Percentiles rank a stretch among this genome's conserved stretches.
phyloP scores from a whole-genome alignment of 2,797 vertebrate genomes.

The Takifugu ocellatus region DNA sequence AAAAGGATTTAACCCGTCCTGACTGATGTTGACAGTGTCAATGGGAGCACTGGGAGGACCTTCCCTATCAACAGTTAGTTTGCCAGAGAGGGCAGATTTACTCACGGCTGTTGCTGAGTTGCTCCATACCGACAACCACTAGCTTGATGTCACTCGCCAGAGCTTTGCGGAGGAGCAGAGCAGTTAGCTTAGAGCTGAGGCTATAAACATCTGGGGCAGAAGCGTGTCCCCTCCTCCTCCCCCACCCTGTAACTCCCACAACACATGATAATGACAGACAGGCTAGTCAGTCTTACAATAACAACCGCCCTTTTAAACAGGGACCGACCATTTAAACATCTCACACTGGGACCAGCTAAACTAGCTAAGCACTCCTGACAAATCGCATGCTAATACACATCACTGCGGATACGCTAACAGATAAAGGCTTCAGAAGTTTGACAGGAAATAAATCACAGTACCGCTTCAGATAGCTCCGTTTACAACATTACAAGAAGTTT shows the following conservation, averaged over 20 bases:
- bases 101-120: constrained; percentile 23
- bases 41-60: constrained; percentile 22
- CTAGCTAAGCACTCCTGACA: too few species aligned
- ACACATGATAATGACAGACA: constrained; percentile 42
- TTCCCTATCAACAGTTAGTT: constrained; percentile 32
- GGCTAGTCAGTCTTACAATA: constrained; percentile 40
- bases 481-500: too few species aligned
- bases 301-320: constrained; percentile 46
- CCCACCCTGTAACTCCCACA: constrained; percentile 34
- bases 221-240: constrained; percentile 25
- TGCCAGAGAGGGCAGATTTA: constrained; percentile 25
- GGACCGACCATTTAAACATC: constrained; percentile 24
- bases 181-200: constrained; percentile 8
- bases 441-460: neutral
- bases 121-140: constrained; percentile 15
- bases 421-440: neutral
- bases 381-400: too few species aligned
- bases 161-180: constrained; percentile 23
- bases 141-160: neutral
- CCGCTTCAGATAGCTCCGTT: neutral
- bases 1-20: constrained; percentile 51
- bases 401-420: too few species aligned
- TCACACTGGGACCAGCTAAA: constrained; percentile 2
- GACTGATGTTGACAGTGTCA: constrained; percentile 42
- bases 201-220: constrained; percentile 48